Evolutionary conservation across 1,140 invertebrate genomes (phyloP).

Genomic region (Helicoverpa armigera): DNA sequence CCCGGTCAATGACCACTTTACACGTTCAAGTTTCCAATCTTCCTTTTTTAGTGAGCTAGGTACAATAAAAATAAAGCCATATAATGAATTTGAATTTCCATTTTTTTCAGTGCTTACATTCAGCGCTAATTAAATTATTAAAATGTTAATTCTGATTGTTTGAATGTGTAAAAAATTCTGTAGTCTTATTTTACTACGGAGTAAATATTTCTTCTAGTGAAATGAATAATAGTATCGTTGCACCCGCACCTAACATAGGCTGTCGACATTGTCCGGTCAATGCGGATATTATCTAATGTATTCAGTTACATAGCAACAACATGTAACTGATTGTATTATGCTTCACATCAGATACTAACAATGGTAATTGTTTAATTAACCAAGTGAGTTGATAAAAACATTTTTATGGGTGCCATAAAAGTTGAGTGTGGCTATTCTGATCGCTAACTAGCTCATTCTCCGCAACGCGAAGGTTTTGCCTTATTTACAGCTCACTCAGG

Average conservation of each 20-base stretch:
- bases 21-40: not conserved
- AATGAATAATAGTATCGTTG: slow-evolving; percentile 32
- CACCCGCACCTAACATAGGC: not conserved
- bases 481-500: slow-evolving; percentile 46
- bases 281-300: slow-evolving; percentile 22
- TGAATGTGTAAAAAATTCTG: not conserved
- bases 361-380: slow-evolving; percentile 54
- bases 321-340: slow-evolving; percentile 44
- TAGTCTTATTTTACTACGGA: slow-evolving; percentile 4
- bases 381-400: slow-evolving; percentile 49
- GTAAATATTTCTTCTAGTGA: slow-evolving; percentile 22
- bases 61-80: not conserved
- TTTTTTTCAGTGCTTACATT: slow-evolving; percentile 6
- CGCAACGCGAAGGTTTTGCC: slow-evolving; percentile 14
- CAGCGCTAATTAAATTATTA: slow-evolving; percentile 37
- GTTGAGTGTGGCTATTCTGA: slow-evolving; percentile 41
- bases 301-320: slow-evolving; percentile 32
- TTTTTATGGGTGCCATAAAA: slow-evolving; percentile 55
- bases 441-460: slow-evolving; percentile 47
- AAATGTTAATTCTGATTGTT: slow-evolving; percentile 15
- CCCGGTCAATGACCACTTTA: slow-evolving; percentile 21
- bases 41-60: not conserved
- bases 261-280: not conserved
- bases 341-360: slow-evolving; percentile 40
- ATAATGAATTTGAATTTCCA: not conserved